phyloP scores from a whole-genome alignment of 2,888 invertebrate genomes.

The Cheilosia impressa region DNA sequence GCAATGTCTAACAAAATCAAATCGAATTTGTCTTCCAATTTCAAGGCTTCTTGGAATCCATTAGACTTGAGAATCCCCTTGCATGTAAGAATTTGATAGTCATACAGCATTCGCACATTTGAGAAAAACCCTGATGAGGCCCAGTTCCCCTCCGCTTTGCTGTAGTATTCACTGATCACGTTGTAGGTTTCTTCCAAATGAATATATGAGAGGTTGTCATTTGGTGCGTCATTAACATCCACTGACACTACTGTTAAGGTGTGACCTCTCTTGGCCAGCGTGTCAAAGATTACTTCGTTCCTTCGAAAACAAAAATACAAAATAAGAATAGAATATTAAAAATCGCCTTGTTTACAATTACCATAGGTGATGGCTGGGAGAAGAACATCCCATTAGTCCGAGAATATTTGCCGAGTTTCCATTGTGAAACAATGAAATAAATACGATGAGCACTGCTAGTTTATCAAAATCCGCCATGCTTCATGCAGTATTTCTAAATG shows the following conservation, averaged over 20 bases:
- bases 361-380: slow-evolving; percentile 64
- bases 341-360: neutral
- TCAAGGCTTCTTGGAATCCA: slow-evolving; percentile 77
- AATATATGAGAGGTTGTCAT: slow-evolving; percentile 74
- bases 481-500: neutral
- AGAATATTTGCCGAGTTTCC: slow-evolving; percentile 49
- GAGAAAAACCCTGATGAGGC: slow-evolving; percentile 9
- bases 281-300: slow-evolving; percentile 54
- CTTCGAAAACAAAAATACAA: slow-evolving; percentile 7
- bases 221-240: slow-evolving; percentile 27
- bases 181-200: slow-evolving; percentile 76
- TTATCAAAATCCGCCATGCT: slow-evolving; percentile 11
- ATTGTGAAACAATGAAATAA: slow-evolving; percentile 33
- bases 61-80: slow-evolving; percentile 71
- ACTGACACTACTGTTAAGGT: slow-evolving; percentile 37
- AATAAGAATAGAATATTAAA: neutral
- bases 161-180: slow-evolving; percentile 20
- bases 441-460: slow-evolving; percentile 2
- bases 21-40: slow-evolving; percentile 79
- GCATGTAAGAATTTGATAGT: slow-evolving; percentile 60
- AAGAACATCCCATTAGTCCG: slow-evolving; percentile 58
- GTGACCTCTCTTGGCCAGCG: slow-evolving; percentile 50
- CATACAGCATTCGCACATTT: slow-evolving; percentile 36
- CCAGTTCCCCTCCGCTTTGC: slow-evolving; percentile 7
- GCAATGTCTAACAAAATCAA: slow-evolving; percentile 78